Base-by-base conservation (phyloP, 1,140 invertebrate species). In the Eumeta japonica region DNA sequence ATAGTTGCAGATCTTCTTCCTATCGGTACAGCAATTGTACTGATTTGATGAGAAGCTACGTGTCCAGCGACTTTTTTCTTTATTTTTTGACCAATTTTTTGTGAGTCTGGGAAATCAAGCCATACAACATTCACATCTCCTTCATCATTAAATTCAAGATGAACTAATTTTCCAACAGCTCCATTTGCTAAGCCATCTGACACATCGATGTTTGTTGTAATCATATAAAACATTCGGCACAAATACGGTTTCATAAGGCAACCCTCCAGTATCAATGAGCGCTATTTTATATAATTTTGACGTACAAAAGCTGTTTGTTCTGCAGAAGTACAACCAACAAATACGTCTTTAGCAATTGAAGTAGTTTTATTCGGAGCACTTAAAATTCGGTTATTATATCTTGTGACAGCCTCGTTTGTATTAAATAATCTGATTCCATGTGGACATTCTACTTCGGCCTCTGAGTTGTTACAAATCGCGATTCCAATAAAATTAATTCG, bases 111-210 rank as follows among this genome's bases (percentile, higher is more conserved):
- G 15, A 40, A 40, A 33, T n/a, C 19, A 10, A 41, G 32, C 39
- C 32, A 41, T 41, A 35, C 16, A 15, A 18, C 11, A 35, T 28
- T 35, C 45, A 16, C 39, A 12, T 14, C 39, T 35, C 41, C 39
- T 16, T 46, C 27, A 24, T 50, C 45, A 42, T 60, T 30, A 12
- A 11, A 27, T 43, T 71, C 62, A 18, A 65, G 36, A 41, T 56
- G 41, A 27, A 46, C 16, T 35, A 68, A 42, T 41, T 50, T 54
- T 10, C 55, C 66, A 32, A 61, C 46, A 3, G 62, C 46, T 15
- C 61, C 62, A 47, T 71, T 68, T 1, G 42, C 52, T 37, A 71
- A 45, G 3, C 64, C 62, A 47, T 67, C 59, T 15, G 41, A 16
- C 0, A 62, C 55, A 39, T 62, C 27, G 17, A 70, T 64, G 40